phyloP scores from a whole-genome alignment of 2,797 vertebrate species.

The Cyclura pinguis region DNA sequence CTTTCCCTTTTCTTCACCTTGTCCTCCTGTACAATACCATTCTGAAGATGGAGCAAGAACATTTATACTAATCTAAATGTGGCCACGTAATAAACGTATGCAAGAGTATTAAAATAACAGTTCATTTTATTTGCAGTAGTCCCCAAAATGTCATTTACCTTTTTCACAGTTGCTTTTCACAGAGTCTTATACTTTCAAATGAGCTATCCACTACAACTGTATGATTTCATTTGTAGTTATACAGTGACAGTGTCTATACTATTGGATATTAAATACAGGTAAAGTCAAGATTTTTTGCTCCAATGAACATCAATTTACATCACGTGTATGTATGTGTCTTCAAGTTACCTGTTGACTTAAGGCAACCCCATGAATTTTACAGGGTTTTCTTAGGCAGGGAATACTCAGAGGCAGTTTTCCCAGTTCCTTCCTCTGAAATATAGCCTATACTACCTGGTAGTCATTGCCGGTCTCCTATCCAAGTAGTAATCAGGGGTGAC shows the following conservation, averaged over 20 bases:
- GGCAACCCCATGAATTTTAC: too few species aligned
- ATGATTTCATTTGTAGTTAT: not conserved
- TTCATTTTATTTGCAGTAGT: not conserved
- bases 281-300: not conserved
- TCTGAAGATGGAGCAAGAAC: not conserved
- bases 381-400: too few species aligned
- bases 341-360: too few species aligned
- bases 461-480: too few species aligned
- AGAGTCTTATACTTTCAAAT: not conserved
- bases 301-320: not conserved
- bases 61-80: not conserved
- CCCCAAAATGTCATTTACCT: not conserved
- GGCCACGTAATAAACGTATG: not conserved
- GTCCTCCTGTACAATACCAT: not conserved
- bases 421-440: too few species aligned
- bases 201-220: not conserved
- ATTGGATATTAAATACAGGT: not conserved
- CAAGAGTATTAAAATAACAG: not conserved
- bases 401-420: too few species aligned
- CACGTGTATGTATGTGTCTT: not conserved
- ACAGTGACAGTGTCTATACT: not conserved
- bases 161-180: not conserved
- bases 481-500: too few species aligned
- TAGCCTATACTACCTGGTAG: too few species aligned
- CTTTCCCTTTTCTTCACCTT: not conserved